These are phyloP conservation scores for Pardalotus punctatus DNA, from an alignment of 2,113 vertebrate species.

Conservation along the genomic window DNA sequence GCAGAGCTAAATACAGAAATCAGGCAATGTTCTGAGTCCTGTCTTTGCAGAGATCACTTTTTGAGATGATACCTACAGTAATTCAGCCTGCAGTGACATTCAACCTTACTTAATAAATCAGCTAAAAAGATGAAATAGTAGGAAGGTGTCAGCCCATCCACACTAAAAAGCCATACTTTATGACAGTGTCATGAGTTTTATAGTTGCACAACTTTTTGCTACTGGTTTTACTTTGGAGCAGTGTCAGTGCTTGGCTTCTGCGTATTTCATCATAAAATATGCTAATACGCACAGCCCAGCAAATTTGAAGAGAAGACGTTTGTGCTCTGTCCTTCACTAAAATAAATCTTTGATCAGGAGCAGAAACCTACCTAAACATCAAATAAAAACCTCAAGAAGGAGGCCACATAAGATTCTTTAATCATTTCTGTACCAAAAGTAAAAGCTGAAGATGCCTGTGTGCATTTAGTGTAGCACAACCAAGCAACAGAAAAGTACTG, in stretches of 20 bases:
- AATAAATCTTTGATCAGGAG: not conserved
- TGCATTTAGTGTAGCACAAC: not conserved
- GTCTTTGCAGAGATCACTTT: not conserved
- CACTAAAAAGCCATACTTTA: not conserved
- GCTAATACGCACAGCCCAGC: not conserved
- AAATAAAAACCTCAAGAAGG: not conserved
- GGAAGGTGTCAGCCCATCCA: not conserved
- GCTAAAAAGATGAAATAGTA: not conserved
- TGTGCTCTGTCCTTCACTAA: not conserved
- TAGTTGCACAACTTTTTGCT: not conserved
- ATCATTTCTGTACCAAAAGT: not conserved
- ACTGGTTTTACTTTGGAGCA: not conserved
- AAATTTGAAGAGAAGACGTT: not conserved
- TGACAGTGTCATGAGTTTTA: not conserved
- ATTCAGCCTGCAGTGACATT: not conserved
- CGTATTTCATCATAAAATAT: not conserved
- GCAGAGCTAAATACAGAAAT: not conserved
- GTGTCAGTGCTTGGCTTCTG: not conserved
- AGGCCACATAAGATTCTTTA: not conserved
- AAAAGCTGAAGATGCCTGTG: not conserved
- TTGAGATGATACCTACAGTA: not conserved
- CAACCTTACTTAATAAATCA: not conserved
- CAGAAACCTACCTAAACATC: not conserved
- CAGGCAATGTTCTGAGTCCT: not conserved
- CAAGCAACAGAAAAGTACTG: not conserved